These are phyloP conservation scores for Acanthopleura granulata DNA, from an alignment of 2,888 invertebrate genomes.

Conservation along the genomic window DNA sequence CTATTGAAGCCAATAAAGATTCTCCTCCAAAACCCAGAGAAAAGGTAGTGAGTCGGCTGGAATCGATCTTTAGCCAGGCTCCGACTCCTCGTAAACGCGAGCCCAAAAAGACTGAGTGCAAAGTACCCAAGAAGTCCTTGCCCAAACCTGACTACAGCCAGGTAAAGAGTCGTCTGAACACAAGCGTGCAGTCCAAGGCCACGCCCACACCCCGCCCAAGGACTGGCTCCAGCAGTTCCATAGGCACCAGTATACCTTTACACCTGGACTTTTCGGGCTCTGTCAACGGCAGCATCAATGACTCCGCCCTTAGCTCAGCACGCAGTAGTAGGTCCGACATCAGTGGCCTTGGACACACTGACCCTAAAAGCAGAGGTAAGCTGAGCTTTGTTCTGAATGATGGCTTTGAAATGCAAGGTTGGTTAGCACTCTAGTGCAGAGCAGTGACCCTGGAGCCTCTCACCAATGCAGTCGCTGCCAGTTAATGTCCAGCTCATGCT, in stretches of 20 bases:
- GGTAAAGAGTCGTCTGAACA: constrained; percentile 54
- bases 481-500: too few relatives aligned
- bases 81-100: constrained; percentile 27
- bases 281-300: constrained; percentile 33
- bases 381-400: too few relatives aligned
- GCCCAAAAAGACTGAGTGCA: constrained; percentile 27
- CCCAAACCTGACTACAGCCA: constrained; percentile 58
- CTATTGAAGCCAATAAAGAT: constrained; percentile 69
- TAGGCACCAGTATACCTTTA: background rate
- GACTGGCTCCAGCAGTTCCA: background rate
- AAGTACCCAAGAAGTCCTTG: constrained; percentile 36
- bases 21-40: constrained; percentile 75
- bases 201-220: constrained; percentile 4
- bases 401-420: too few relatives aligned
- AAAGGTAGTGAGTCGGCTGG: constrained; percentile 84
- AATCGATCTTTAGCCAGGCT: constrained; percentile 42
- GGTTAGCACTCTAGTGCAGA: too few relatives aligned
- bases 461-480: too few relatives aligned
- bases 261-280: constrained; percentile 39
- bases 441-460: too few relatives aligned
- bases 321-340: constrained; percentile 51
- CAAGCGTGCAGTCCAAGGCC: constrained; percentile 24
- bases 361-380: too few relatives aligned
- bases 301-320: constrained; percentile 40
- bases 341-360: constrained; percentile 29